These are phyloP conservation scores for Zoanthus solanderi DNA, from an alignment of 92 coral and sea anemone genomes.

Conservation along the genomic window DNA sequence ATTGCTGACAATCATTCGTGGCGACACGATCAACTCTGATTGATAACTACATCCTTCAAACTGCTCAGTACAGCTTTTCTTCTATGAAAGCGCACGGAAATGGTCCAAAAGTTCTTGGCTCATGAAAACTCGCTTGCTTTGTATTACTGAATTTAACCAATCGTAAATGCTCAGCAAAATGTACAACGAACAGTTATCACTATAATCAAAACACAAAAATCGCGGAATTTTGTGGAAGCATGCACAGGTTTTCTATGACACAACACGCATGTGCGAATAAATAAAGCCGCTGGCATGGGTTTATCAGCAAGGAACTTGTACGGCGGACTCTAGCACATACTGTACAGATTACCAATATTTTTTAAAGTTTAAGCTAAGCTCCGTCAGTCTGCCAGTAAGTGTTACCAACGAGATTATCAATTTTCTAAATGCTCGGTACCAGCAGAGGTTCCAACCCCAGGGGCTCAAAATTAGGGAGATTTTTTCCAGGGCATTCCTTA, in stretches of 20 bases:
- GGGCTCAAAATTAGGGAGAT: too few species aligned
- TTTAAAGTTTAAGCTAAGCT: too few species aligned
- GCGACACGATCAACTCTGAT: slow-evolving; percentile 28
- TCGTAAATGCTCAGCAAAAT: slow-evolving; percentile 17
- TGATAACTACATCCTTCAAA: slow-evolving; percentile 26
- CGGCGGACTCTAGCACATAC: too few species aligned
- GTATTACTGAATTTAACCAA: slow-evolving; percentile 27
- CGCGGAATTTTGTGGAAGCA: slow-evolving; percentile 39
- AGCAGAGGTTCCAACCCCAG: too few species aligned
- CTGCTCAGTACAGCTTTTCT: background rate
- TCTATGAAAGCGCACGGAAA: background rate
- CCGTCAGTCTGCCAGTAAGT: too few species aligned
- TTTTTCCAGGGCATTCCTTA: too few species aligned
- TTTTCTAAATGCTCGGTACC: too few species aligned
- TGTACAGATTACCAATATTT: too few species aligned
- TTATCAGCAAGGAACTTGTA: background rate
- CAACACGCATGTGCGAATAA: background rate
- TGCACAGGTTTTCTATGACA: slow-evolving; percentile 15
- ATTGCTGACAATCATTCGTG: slow-evolving; percentile 43
- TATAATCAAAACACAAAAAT: slow-evolving; percentile 41
- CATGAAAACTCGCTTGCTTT: slow-evolving; percentile 15
- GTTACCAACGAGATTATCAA: too few species aligned
- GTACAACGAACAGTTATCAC: slow-evolving; percentile 6
- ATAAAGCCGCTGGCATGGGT: background rate
- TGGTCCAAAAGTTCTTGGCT: slow-evolving; percentile 10